phyloP scores from a whole-genome alignment of 2,888 invertebrate genomes.

The Rhamnusium bicolor region DNA sequence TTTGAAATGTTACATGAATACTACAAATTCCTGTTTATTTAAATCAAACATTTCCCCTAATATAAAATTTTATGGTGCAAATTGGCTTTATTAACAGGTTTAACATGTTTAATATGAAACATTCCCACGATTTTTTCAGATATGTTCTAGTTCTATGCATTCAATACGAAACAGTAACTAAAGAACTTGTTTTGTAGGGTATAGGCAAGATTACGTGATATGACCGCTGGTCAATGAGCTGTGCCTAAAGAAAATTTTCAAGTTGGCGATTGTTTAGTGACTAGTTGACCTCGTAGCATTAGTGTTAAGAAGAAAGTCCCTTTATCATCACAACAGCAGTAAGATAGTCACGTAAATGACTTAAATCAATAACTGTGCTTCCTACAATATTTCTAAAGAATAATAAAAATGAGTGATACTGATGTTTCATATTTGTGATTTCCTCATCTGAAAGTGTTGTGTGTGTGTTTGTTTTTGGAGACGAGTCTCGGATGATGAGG shows the following conservation, averaged over 20 bases:
- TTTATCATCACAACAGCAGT: too few relatives aligned
- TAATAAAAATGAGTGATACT: too few relatives aligned
- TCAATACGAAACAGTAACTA: not conserved
- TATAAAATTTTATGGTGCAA: not conserved
- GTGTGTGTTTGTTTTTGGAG: too few relatives aligned
- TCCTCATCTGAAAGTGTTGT: too few relatives aligned
- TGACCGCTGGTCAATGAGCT: slow-evolving; percentile 38
- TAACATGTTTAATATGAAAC: not conserved
- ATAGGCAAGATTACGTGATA: slow-evolving; percentile 10
- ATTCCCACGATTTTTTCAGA: slow-evolving; percentile 29
- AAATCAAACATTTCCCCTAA: not conserved
- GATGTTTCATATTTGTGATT: too few relatives aligned
- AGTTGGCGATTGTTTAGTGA: not conserved
- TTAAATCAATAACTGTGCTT: too few relatives aligned
- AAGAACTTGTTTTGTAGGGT: slow-evolving; percentile 20
- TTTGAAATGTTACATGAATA: not conserved
- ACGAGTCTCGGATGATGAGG: too few relatives aligned
- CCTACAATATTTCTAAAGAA: too few relatives aligned
- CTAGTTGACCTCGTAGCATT: not conserved
- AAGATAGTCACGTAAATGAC: too few relatives aligned
- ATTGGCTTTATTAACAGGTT: slow-evolving; percentile 19
- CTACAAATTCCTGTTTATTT: slow-evolving; percentile 13
- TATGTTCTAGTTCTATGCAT: not conserved
- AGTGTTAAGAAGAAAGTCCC: too few relatives aligned
- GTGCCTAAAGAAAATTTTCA: not conserved